These are phyloP conservation scores for Pyxicephalus adspersus DNA, from an alignment of 2,113 vertebrate species.

Conservation along the genomic window DNA sequence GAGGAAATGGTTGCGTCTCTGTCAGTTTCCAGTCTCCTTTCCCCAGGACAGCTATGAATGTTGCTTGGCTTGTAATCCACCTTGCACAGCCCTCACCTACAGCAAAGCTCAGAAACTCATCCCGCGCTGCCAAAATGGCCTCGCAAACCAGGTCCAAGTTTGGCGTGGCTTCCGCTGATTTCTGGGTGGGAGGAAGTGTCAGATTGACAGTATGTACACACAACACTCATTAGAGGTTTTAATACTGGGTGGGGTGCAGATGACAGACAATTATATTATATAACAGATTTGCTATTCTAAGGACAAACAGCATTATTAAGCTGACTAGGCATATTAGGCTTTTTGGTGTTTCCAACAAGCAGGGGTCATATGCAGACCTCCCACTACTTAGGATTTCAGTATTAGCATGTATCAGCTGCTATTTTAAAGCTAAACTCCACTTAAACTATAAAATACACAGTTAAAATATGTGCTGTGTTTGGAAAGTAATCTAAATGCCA, in stretches of 20 bases:
- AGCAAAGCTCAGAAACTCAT: constrained; percentile 21
- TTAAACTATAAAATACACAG: too few species aligned
- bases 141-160: background rate
- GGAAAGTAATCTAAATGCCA: too few species aligned
- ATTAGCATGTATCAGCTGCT: too few species aligned
- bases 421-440: too few species aligned
- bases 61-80: constrained; percentile 20
- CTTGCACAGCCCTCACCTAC: constrained; percentile 21
- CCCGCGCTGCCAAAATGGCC: constrained; percentile 31
- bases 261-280: constrained; percentile 16
- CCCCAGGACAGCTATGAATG: constrained; percentile 31
- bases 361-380: too few species aligned
- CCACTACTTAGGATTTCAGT: too few species aligned
- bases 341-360: too few species aligned
- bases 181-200: constrained; percentile 34
- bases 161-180: constrained; percentile 21
- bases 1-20: constrained; percentile 13
- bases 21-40: constrained; percentile 14
- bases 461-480: too few species aligned
- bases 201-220: background rate
- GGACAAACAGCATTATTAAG: background rate
- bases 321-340: background rate
- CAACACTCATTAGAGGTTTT: background rate
- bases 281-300: constrained; percentile 14
- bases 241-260: background rate